phyloP scores from a whole-genome alignment of 1,140 invertebrate species.

The Bombus confusus region DNA sequence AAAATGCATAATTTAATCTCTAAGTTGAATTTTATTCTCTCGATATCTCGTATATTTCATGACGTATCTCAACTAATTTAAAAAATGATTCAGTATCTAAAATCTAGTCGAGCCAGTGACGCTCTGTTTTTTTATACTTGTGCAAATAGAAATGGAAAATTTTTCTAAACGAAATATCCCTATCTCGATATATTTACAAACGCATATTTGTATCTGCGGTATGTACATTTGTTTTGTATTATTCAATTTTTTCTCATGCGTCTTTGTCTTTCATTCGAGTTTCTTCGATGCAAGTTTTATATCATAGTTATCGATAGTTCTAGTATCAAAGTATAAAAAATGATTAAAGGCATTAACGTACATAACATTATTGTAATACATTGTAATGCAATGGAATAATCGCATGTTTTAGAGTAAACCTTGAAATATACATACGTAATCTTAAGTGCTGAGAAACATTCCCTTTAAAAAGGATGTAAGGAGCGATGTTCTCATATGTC shows the following conservation, averaged over 20 bases:
- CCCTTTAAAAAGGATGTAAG: background rate
- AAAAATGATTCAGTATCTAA: background rate
- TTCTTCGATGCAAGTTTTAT: no score
- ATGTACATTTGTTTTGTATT: no score
- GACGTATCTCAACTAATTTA: background rate
- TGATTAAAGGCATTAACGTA: background rate
- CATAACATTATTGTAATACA: background rate
- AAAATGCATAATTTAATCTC: background rate
- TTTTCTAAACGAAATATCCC: background rate
- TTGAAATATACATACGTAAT: no score
- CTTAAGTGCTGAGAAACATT: background rate
- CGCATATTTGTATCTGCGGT: background rate
- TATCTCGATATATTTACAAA: background rate
- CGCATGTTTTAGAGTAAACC: no score
- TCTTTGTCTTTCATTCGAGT: no score
- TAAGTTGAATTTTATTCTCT: background rate
- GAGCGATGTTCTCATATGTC: background rate
- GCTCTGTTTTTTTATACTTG: background rate
- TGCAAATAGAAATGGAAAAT: background rate
- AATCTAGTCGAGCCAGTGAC: background rate
- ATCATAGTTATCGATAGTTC: background rate
- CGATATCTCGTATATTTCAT: background rate
- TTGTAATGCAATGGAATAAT: no score
- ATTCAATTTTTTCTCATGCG: no score
- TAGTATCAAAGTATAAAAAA: no score